Evolutionary conservation across 2,113 vertebrate genomes (phyloP).

Genomic region (Microcebus griseorufus): DNA sequence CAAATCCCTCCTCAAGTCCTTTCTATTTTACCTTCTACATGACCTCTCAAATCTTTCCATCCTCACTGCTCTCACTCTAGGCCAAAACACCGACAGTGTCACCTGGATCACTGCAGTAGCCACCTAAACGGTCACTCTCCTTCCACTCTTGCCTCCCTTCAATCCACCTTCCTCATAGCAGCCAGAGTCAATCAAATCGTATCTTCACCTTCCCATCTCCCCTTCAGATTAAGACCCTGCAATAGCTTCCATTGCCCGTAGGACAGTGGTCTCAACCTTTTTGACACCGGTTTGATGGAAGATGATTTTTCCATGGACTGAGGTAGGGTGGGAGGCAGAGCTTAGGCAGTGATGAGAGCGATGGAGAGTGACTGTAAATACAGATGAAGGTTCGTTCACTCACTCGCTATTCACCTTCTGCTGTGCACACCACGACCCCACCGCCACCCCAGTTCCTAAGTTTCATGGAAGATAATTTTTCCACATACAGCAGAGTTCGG

Average conservation of each 20-base stretch:
- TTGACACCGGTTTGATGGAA: no score
- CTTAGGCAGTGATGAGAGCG: no score
- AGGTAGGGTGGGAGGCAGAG: no score
- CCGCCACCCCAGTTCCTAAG: no score
- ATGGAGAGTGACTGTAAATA: no score
- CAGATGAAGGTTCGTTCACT: no score
- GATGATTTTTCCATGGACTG: no score
- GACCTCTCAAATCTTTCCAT: neutral
- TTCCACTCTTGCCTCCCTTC: neutral
- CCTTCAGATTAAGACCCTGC: neutral
- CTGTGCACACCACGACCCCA: no score
- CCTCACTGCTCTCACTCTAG: neutral
- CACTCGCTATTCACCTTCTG: no score
- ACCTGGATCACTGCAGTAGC: neutral
- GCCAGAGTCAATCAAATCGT: neutral
- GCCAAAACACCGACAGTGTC: neutral
- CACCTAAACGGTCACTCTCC: neutral
- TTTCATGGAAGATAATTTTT: no score
- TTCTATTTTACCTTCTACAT: conserved; percentile 4
- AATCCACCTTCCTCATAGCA: conserved; percentile 1
- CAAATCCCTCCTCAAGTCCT: neutral
- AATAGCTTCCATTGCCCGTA: neutral
- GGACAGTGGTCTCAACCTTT: no score
- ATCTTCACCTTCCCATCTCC: neutral
- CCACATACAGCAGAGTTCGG: no score